Percentiles rank a stretch among this genome's conserved stretches.
phyloP scores from a whole-genome alignment of 2,888 invertebrate species.

The Lepeophtheirus nordmannii region DNA sequence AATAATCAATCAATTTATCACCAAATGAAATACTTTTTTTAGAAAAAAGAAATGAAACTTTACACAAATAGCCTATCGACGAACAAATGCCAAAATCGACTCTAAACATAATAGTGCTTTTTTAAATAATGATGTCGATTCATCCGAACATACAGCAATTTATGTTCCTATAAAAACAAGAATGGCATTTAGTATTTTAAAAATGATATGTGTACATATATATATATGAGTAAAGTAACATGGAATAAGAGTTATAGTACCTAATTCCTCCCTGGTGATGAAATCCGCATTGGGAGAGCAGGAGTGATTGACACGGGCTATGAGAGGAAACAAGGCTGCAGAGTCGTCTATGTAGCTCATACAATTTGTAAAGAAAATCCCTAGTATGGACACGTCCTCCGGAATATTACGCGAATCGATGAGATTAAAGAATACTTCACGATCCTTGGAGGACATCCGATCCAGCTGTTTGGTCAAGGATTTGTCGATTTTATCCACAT shows the following conservation, averaged over 20 bases:
- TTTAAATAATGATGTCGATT: no score
- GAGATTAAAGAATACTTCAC: not conserved
- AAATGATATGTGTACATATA: no score
- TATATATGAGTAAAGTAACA: no score
- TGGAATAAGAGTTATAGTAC: not conserved
- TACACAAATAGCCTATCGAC: no score
- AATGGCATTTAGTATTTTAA: no score
- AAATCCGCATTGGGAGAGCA: constrained; percentile 14
- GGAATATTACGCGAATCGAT: not conserved
- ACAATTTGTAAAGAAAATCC: constrained; percentile 10
- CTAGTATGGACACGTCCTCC: not conserved
- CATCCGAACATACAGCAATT: no score
- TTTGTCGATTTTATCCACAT: not conserved
- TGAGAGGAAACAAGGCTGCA: constrained; percentile 2
- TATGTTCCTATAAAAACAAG: no score
- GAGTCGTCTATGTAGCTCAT: not conserved
- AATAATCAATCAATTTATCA: no score
- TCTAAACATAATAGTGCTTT: no score
- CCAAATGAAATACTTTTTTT: no score
- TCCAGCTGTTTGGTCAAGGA: not conserved
- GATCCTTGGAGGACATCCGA: not conserved
- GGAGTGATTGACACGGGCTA: constrained; percentile 7
- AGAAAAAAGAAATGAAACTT: no score
- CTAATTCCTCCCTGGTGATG: not conserved
- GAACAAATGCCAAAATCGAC: no score